A percentile compares a stretch with the other conserved stretches of the same genome.
These are phyloP conservation scores for Euzophera pinguis DNA, from an alignment of 2,888 invertebrate genomes.

Conservation along the genomic window DNA sequence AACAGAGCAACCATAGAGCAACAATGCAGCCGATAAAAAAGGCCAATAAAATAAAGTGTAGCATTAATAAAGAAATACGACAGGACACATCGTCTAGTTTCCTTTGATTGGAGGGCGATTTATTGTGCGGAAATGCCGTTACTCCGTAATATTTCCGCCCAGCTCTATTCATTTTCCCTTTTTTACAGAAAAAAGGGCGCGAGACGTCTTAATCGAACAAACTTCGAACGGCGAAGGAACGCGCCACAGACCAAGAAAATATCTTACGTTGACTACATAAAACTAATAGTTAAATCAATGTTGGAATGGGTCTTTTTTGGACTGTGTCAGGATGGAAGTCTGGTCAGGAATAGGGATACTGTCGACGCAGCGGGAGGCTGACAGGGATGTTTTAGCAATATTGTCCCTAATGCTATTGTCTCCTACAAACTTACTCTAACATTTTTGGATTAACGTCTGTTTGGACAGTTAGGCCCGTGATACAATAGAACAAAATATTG, in stretches of 20 bases:
- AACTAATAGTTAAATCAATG: constrained; percentile 7
- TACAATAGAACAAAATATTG: not conserved
- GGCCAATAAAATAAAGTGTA: constrained; percentile 75
- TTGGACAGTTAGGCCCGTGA: not conserved
- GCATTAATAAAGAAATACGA: constrained; percentile 76
- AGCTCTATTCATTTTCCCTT: constrained; percentile 75
- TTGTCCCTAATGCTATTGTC: constrained; percentile 20
- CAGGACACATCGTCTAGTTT: constrained; percentile 52
- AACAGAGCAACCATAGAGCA: constrained; percentile 64
- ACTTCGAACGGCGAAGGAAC: constrained; percentile 22
- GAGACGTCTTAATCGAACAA: constrained; percentile 73
- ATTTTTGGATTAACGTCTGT: constrained; percentile 8
- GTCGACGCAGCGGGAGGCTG: constrained; percentile 24
- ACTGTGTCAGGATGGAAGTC: not conserved
- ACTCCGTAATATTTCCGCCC: constrained; percentile 78
- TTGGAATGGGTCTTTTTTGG: not conserved
- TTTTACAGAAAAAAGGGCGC: constrained; percentile 77
- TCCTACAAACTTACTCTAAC: constrained; percentile 18
- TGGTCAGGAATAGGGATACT: constrained; percentile 14
- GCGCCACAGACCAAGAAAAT: constrained; percentile 20
- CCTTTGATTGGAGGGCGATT: constrained; percentile 79
- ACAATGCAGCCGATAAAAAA: constrained; percentile 68
- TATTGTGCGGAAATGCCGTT: constrained; percentile 80
- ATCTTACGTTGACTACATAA: not conserved
- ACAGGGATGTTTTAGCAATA: constrained; percentile 26